Percentiles rank a stretch among this genome's conserved stretches.
phyloP scores from a whole-genome alignment of 2,888 invertebrate species.

The Mythimna impura region DNA sequence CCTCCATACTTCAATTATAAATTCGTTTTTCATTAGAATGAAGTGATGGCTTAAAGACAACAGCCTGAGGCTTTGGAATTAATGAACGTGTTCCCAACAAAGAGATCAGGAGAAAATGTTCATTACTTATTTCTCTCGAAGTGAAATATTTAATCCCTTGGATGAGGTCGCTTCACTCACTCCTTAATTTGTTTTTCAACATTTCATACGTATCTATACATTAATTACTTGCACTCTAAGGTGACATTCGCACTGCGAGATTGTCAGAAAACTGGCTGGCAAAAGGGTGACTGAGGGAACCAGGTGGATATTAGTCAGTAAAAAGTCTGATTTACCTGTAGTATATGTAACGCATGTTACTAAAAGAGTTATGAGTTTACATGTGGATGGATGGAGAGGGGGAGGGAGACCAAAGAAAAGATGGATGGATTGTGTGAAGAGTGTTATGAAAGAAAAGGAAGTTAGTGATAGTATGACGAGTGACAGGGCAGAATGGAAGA shows the following conservation, averaged over 20 bases:
- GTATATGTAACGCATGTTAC: no score
- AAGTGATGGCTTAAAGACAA: slow-evolving; percentile 69
- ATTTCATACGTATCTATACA: slow-evolving; percentile 11
- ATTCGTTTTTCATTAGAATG: slow-evolving; percentile 68
- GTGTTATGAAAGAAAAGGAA: no score
- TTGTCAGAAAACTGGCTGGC: no score
- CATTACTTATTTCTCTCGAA: slow-evolving; percentile 69
- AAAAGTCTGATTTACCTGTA: no score
- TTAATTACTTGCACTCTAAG: slow-evolving; percentile 22
- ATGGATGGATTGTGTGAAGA: no score
- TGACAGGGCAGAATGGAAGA: no score
- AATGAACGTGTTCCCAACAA: slow-evolving; percentile 76
- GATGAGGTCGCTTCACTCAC: slow-evolving; percentile 51
- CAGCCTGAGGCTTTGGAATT: slow-evolving; percentile 68
- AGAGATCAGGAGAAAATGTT: slow-evolving; percentile 72
- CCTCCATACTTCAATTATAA: slow-evolving; percentile 66
- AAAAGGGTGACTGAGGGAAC: no score
- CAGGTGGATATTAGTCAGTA: no score
- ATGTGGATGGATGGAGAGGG: no score
- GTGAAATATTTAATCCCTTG: slow-evolving; percentile 62
- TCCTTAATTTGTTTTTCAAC: slow-evolving; percentile 52
- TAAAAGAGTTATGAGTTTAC: no score
- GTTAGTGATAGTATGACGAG: no score
- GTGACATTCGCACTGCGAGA: neutral
- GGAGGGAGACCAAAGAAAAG: no score